These are phyloP conservation scores for Eurois occulta DNA, from an alignment of 2,888 invertebrate species.

Conservation along the genomic window DNA sequence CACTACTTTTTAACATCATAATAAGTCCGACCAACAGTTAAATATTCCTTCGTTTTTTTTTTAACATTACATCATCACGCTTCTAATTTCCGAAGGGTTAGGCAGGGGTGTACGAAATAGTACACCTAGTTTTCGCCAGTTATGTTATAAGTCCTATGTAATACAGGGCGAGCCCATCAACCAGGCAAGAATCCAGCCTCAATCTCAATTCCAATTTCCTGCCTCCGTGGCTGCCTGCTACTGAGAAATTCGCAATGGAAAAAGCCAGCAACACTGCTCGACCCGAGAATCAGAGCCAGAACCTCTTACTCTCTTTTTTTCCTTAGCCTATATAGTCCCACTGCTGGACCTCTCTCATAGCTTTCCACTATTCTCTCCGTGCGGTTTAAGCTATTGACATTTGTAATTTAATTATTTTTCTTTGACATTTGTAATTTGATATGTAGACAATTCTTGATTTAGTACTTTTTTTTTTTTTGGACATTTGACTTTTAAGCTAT, in stretches of 20 bases:
- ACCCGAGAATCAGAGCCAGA: not conserved
- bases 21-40: no score
- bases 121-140: not conserved
- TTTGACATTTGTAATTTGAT: no score
- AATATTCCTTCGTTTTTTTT: not conserved
- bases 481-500: no score
- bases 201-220: no score
- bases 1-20: not conserved
- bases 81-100: not conserved
- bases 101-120: not conserved
- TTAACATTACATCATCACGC: not conserved
- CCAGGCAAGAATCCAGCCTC: not conserved
- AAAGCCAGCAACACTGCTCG: not conserved
- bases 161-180: not conserved
- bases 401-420: no score
- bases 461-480: no score
- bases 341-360: no score
- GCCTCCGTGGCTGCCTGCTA: no score
- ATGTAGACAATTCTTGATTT: no score
- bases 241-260: not conserved
- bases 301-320: not conserved
- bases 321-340: not conserved
- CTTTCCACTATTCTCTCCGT: not conserved
- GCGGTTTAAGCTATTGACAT: no score
- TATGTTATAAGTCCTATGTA: not conserved